A percentile compares a stretch with the other conserved stretches of the same genome.
phyloP scores from a whole-genome alignment of 2,888 invertebrate genomes.

The Polydrusus pterygomalis region DNA sequence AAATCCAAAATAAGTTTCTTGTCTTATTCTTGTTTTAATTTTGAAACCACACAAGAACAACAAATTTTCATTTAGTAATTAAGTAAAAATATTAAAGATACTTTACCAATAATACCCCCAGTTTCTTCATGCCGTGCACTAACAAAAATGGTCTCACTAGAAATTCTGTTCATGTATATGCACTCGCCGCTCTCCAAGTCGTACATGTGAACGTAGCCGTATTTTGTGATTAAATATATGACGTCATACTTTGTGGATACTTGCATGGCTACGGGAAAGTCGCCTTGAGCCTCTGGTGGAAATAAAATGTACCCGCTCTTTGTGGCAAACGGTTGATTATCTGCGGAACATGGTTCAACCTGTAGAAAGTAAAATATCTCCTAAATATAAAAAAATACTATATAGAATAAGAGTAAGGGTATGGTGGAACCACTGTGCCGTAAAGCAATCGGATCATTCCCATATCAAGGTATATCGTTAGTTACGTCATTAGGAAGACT shows the following conservation, averaged over 20 bases:
- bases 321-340: slow-evolving; percentile 98
- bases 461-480: no score
- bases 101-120: slow-evolving; percentile 93
- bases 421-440: no score
- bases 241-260: slow-evolving; percentile 97
- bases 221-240: slow-evolving; percentile 98
- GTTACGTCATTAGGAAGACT: no score
- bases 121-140: slow-evolving; percentile 97
- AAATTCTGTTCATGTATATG: slow-evolving; percentile 99
- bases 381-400: no score
- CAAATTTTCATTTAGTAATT: no score
- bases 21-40: no score
- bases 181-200: slow-evolving; percentile 98
- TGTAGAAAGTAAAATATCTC: no score
- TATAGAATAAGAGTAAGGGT: no score
- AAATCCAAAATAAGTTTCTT: no score
- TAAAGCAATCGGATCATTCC: no score
- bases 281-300: slow-evolving; percentile 97
- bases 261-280: slow-evolving; percentile 99
- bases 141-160: slow-evolving; percentile 98
- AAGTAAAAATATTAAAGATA: no score
- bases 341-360: slow-evolving; percentile 93
- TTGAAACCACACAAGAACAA: no score
- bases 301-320: slow-evolving; percentile 99
- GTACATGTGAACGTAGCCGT: slow-evolving; percentile 98